Evolutionary conservation across 2,888 invertebrate genomes (phyloP), one percentile per base, ranked within the genome.

Genomic region (Euproctis similis): DNA sequence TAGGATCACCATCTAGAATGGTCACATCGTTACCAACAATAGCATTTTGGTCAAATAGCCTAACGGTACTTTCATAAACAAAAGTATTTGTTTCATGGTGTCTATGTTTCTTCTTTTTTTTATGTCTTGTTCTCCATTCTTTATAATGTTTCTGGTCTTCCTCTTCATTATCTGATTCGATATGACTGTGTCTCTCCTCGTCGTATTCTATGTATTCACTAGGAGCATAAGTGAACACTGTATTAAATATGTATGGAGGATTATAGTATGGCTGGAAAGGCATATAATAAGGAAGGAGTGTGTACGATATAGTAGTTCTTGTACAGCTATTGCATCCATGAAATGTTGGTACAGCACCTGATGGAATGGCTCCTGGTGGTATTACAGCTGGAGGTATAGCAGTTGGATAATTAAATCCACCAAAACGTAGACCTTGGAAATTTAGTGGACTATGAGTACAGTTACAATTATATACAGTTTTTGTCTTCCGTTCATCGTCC

Each of bases 401-500:
- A n/a, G 9, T 13, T 8, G 8, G 4, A 12, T 22, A 18, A 12
- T 7, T 8, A 5, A 26, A 6, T 12, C 4, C 1, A 10, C 12
- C 8, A 8, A 8, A 14, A 19, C 9, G 8, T 24, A 13, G 16
- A 21, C 6, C n/a, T 11, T 8, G 42, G 24, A 32, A 53, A 48
- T 34, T 51, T 3, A 28, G 57, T 31, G 10, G 2, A 8, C 8
- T 24, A 19, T 21, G 27, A 14, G 46, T 49, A 34, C 68, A 70
- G 12, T 49, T 54, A 35, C 69, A 67, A 25, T 43, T 36, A 27
- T 39, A 54, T 4, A 10, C 21, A 14, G 17, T 27, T 5, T 25
- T 22, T 10, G 36, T 34, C 7, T 27, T 29, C 23, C 33, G 31
- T 9, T 22, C 18, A 8, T 27, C 7, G 14, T 21, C 30, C 27